Evolutionary conservation across 30 jellyfish, hydroid and myxozoan genomes (phyloP).

Genomic region (Aurelia aurita complex sp. Pacific): DNA sequence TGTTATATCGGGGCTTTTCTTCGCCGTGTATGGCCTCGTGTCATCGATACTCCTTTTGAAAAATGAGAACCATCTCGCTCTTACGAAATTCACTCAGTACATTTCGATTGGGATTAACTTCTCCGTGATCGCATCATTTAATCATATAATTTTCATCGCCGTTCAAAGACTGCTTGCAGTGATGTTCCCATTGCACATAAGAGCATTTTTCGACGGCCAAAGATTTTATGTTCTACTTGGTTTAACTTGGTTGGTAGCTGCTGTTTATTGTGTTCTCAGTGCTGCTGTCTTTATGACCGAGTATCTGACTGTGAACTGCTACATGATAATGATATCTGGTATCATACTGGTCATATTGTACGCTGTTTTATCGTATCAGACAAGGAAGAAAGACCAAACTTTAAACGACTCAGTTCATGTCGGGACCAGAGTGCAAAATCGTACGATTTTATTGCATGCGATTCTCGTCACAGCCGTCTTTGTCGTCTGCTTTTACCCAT

Average conservation of each 20-base stretch:
- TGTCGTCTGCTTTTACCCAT: conserved; percentile 34
- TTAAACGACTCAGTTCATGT: background rate
- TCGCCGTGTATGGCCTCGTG: background rate
- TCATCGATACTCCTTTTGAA: conserved; percentile 1
- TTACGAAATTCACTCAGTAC: background rate
- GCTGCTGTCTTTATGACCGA: conserved; percentile 6
- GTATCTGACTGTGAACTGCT: conserved; percentile 17
- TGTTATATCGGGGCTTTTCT: background rate
- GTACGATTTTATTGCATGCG: conserved; percentile 27
- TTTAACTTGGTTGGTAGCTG: conserved; percentile 21
- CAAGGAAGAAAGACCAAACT: background rate
- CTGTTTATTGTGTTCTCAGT: conserved; percentile 7
- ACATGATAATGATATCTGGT: conserved; percentile 10
- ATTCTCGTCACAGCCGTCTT: conserved; percentile 33
- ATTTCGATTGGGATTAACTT: conserved; percentile 20
- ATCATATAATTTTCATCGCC: conserved; percentile 45
- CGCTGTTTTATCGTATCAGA: conserved; percentile 1
- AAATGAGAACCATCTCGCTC: background rate
- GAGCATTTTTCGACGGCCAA: background rate
- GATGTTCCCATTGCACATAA: conserved; percentile 21
- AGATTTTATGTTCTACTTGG: conserved; percentile 4
- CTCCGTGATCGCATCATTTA: conserved; percentile 29
- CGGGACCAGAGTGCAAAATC: conserved; percentile 13
- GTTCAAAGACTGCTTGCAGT: conserved; percentile 36
- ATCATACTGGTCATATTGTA: background rate